Evolutionary conservation across 2,888 invertebrate genomes (phyloP).

Genomic region (Oxycera nigricornis): DNA sequence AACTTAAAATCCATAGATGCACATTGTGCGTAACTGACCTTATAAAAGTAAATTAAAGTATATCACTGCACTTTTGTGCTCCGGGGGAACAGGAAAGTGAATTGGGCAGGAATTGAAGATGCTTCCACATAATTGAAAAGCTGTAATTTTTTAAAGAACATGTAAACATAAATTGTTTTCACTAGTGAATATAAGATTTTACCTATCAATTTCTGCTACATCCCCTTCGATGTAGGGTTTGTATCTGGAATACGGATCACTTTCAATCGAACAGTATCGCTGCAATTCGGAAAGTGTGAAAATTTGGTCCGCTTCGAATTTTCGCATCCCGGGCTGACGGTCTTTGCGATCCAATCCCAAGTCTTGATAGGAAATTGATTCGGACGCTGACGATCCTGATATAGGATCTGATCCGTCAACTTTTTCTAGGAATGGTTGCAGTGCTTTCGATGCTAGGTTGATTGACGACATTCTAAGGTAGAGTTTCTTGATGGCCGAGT

Average conservation of each 20-base stretch:
- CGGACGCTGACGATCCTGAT: slow-evolving; percentile 56
- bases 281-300: slow-evolving; percentile 60
- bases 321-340: slow-evolving; percentile 57
- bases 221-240: slow-evolving; percentile 60
- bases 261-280: slow-evolving; percentile 59
- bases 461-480: slow-evolving; percentile 58
- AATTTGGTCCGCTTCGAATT: slow-evolving; percentile 59
- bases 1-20: not conserved
- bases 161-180: not conserved
- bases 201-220: slow-evolving; percentile 59
- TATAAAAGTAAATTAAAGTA: slow-evolving; percentile 14
- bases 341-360: slow-evolving; percentile 54
- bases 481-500: slow-evolving; percentile 54
- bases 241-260: slow-evolving; percentile 58
- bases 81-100: slow-evolving; percentile 31
- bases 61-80: slow-evolving; percentile 35
- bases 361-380: slow-evolving; percentile 55
- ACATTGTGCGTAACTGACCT: not conserved
- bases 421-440: slow-evolving; percentile 55
- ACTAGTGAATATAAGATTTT: slow-evolving; percentile 1
- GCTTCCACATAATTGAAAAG: slow-evolving; percentile 26
- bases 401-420: slow-evolving; percentile 56
- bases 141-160: not conserved
- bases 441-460: slow-evolving; percentile 55
- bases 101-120: slow-evolving; percentile 14